Conservation (phyloP, 2,113 vertebrate genomes). For the Syngnathus scovelli region DNA sequence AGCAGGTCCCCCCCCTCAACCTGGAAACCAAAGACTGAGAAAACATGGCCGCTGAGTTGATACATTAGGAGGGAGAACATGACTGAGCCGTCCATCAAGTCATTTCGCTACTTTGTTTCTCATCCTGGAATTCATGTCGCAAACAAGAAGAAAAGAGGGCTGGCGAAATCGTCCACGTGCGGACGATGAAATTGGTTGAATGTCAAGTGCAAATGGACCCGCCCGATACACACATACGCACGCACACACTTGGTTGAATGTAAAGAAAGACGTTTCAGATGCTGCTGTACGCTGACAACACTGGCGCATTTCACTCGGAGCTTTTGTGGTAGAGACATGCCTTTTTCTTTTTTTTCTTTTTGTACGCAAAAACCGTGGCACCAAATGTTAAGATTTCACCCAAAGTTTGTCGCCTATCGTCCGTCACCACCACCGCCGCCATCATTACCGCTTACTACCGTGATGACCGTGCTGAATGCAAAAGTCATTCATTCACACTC, state of each 20-base stretch:
- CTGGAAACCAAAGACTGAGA: conserved; percentile 96
- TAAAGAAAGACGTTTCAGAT: conserved; percentile 58
- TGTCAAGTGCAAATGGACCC: conserved; percentile 57
- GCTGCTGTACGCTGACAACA: conserved; percentile 60
- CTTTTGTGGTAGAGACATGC: conserved; percentile 37
- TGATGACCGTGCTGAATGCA: conserved; percentile 41
- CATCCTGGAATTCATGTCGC: conserved; percentile 16
- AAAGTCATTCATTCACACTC: conserved; percentile 20
- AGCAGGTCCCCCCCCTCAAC: conserved; percentile 91
- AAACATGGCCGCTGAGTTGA: conserved; percentile 8
- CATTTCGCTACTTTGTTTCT: conserved; percentile 32
- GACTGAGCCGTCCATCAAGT: conserved; percentile 40
- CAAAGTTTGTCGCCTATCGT: conserved; percentile 44
- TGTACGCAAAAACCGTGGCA: conserved; percentile 50
- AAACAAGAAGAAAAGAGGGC: background rate
- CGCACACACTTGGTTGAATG: conserved; percentile 57
- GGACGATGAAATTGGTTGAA: conserved; percentile 43
- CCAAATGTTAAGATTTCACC: conserved; percentile 46
- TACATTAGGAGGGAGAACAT: conserved; percentile 27
- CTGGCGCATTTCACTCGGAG: conserved; percentile 48
- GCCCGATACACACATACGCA: conserved; percentile 36
- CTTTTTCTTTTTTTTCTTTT: conserved; percentile 25
- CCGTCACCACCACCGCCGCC: conserved; percentile 18
- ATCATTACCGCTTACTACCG: conserved; percentile 29
- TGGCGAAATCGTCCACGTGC: conserved; percentile 1